Conservation (phyloP, 2,113 vertebrate species). For the Spilogale gracilis region DNA sequence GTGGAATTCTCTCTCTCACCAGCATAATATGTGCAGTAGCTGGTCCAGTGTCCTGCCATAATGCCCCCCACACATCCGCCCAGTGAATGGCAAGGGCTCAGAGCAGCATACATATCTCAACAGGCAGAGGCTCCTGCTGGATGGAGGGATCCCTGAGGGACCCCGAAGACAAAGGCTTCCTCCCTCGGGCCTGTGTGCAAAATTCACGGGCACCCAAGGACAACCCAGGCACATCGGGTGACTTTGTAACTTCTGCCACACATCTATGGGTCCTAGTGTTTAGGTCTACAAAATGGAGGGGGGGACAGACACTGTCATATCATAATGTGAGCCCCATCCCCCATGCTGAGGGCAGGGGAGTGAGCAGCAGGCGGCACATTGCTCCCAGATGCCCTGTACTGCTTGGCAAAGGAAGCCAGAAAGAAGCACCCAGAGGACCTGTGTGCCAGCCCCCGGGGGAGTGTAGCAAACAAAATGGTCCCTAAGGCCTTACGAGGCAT, state of each 20-base stretch:
- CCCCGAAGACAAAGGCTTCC: background rate
- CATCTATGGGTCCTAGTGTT: background rate
- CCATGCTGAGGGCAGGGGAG: background rate
- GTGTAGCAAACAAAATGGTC: background rate
- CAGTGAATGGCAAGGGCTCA: background rate
- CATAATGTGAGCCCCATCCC: background rate
- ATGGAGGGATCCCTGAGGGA: background rate
- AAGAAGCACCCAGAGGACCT: background rate
- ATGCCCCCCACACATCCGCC: background rate
- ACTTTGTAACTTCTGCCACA: background rate
- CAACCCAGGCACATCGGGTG: background rate
- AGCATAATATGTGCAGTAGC: background rate
- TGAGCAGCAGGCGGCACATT: background rate
- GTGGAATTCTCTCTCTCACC: background rate
- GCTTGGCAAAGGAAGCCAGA: background rate
- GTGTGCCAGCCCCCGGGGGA: background rate
- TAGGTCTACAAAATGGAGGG: background rate
- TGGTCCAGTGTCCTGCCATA: background rate
- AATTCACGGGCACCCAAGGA: background rate
- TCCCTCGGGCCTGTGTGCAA: background rate
- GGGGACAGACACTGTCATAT: background rate
- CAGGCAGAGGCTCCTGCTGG: accelerated
- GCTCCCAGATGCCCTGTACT: background rate
- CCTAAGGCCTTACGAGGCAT: slow-evolving; percentile 93
- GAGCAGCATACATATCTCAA: background rate